Percentiles rank a stretch among this genome's conserved stretches.
phyloP scores from a whole-genome alignment of 2,888 invertebrate genomes.

The Scaptomyza reducta region DNA sequence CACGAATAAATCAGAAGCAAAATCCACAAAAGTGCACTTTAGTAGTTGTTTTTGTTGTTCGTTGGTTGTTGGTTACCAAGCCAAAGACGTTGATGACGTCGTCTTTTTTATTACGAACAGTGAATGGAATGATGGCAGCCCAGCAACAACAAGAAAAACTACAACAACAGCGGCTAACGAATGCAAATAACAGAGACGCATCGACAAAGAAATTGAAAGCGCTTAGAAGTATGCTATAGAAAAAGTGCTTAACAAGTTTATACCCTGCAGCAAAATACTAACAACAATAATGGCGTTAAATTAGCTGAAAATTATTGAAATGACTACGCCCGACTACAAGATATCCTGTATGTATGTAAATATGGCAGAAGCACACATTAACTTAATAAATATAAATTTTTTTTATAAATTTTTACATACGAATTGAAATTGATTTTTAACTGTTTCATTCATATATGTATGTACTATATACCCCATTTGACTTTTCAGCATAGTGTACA shows the following conservation, averaged over 20 bases:
- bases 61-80: conserved; percentile 32
- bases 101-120: conserved; percentile 63
- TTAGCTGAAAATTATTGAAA: no score
- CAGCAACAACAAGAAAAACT: conserved; percentile 29
- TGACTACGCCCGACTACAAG: no score
- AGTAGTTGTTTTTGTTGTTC: conserved; percentile 28
- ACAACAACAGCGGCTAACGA: conserved; percentile 35
- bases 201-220: conserved; percentile 1
- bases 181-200: conserved; percentile 45
- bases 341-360: no score
- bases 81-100: conserved; percentile 67
- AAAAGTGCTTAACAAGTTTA: neutral
- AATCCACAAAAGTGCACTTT: conserved; percentile 75
- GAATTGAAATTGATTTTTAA: no score
- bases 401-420: no score
- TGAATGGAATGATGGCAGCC: conserved; percentile 62
- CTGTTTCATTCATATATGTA: no score
- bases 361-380: no score
- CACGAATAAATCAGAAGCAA: conserved; percentile 61
- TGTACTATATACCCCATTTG: no score
- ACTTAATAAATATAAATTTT: no score
- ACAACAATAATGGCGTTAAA: no score
- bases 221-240: neutral
- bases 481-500: no score
- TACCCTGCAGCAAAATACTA: no score